A percentile compares a stretch with the other conserved stretches of the same genome.
These are phyloP conservation scores for Scomber scombrus DNA, from an alignment of 2,113 vertebrate species.

Conservation along the genomic window DNA sequence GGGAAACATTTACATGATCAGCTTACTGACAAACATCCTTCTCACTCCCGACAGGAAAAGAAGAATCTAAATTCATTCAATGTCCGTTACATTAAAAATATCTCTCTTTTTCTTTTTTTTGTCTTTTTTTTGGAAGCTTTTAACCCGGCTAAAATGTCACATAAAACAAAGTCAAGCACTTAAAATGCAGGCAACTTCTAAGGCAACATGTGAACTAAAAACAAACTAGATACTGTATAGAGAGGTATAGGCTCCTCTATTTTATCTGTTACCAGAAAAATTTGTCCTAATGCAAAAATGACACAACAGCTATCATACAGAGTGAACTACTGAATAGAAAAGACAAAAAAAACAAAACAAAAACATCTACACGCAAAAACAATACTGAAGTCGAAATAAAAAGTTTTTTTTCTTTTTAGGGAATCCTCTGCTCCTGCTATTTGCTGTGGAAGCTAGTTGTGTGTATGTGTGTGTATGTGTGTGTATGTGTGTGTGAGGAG, in stretches of 20 bases:
- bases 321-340: slow-evolving; percentile 73
- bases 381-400: slow-evolving; percentile 76
- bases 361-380: slow-evolving; percentile 63
- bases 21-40: slow-evolving; percentile 50
- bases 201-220: slow-evolving; percentile 88
- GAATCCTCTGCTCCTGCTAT: slow-evolving; percentile 44
- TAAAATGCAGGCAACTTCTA: slow-evolving; percentile 83
- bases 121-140: neutral
- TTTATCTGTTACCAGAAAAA: slow-evolving; percentile 53
- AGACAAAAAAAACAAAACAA: slow-evolving; percentile 71
- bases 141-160: slow-evolving; percentile 59
- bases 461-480: neutral
- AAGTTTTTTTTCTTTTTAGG: slow-evolving; percentile 37
- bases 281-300: slow-evolving; percentile 58
- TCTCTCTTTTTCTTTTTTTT: neutral
- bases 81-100: slow-evolving; percentile 54
- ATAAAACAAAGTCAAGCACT: slow-evolving; percentile 75
- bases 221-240: slow-evolving; percentile 60
- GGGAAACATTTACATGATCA: slow-evolving; percentile 59
- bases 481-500: slow-evolving; percentile 13
- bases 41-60: slow-evolving; percentile 17
- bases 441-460: slow-evolving; percentile 20
- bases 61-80: slow-evolving; percentile 42
- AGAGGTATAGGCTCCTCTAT: slow-evolving; percentile 47
- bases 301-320: slow-evolving; percentile 64